Percentiles rank a stretch among this genome's conserved stretches.
Conservation (phyloP, 1,140 invertebrate genomes). For the Whitmania pigra region DNA sequence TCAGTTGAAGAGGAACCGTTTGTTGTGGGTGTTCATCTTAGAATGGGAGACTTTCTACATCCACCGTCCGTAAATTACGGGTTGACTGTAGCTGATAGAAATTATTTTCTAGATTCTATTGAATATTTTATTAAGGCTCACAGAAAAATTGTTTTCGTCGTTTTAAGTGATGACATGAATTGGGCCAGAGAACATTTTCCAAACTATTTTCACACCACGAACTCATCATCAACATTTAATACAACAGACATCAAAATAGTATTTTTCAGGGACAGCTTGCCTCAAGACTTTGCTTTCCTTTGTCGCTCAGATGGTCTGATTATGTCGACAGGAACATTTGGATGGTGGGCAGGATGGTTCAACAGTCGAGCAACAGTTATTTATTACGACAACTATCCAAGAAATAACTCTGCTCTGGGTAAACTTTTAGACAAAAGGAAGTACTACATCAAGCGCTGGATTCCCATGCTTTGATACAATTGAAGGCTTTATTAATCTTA, state of each 20-base stretch:
- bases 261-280: slow-evolving; percentile 34
- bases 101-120: slow-evolving; percentile 17
- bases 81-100: slow-evolving; percentile 13
- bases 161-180: slow-evolving; percentile 20
- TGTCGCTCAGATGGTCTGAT: slow-evolving; percentile 55
- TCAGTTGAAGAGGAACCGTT: not conserved
- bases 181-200: not conserved
- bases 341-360: slow-evolving; percentile 55
- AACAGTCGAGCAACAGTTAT: slow-evolving; percentile 46
- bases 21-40: slow-evolving; percentile 20
- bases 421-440: not conserved
- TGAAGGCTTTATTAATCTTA: too few relatives aligned
- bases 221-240: not conserved
- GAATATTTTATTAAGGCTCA: slow-evolving; percentile 16
- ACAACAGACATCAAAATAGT: not conserved
- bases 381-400: slow-evolving; percentile 27
- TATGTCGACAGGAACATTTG: slow-evolving; percentile 57
- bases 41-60: slow-evolving; percentile 21
- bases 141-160: slow-evolving; percentile 18
- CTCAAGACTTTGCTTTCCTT: slow-evolving; percentile 53
- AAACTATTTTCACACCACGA: not conserved
- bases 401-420: not conserved
- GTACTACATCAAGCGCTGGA: slow-evolving; percentile 11
- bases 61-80: not conserved
- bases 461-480: slow-evolving; percentile 5